Evolutionary conservation across 2,797 vertebrate genomes (phyloP).

Genomic region (Phalloptychus januarius): DNA sequence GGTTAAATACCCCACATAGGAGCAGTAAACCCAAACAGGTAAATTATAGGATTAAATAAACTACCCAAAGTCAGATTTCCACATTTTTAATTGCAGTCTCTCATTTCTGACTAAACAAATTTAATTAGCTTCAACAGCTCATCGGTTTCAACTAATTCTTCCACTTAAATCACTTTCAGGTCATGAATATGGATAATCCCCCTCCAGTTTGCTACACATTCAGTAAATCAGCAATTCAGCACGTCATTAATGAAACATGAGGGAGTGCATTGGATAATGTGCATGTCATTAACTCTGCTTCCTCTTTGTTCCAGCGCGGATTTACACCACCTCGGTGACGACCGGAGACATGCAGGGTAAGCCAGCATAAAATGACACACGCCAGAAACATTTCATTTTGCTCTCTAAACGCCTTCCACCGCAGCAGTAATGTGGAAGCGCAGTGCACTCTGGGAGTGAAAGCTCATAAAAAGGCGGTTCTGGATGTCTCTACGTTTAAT

Average conservation of each 20-base stretch:
- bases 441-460: background rate
- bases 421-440: background rate
- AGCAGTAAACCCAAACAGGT: background rate
- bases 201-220: conserved; percentile 31
- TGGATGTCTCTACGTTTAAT: background rate
- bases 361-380: conserved; percentile 41
- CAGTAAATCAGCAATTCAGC: conserved; percentile 37
- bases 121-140: background rate
- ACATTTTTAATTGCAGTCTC: background rate
- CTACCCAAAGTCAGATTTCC: background rate
- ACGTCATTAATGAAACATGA: conserved; percentile 56
- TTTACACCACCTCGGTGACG: conserved; percentile 91
- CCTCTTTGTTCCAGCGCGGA: conserved; percentile 84
- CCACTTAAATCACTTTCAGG: conserved; percentile 23
- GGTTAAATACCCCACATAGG: background rate
- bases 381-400: conserved; percentile 5
- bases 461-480: background rate
- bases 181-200: conserved; percentile 39
- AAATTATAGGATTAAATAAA: background rate
- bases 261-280: conserved; percentile 41
- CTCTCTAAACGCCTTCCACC: conserved; percentile 5
- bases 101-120: background rate
- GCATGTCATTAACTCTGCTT: conserved; percentile 46
- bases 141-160: background rate
- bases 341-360: conserved; percentile 89